Evolutionary conservation across 2,113 vertebrate genomes (phyloP).

Genomic region (Takifugu flavidus): DNA sequence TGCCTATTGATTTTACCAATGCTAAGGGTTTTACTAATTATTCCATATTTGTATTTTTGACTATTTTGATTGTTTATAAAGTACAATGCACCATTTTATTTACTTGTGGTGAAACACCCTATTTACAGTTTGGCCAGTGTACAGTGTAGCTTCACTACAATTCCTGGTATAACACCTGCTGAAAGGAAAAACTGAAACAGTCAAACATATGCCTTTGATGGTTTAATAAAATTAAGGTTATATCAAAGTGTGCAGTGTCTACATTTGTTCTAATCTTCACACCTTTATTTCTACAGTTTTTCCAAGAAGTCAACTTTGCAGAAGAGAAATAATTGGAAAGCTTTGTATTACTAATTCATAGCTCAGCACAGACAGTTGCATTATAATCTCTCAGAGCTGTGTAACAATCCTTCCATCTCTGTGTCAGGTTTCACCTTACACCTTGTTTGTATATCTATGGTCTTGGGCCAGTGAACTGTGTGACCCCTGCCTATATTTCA

Average conservation of each 20-base stretch:
- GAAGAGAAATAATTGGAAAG: constrained; percentile 20
- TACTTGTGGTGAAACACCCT: constrained; percentile 7
- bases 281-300: neutral
- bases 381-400: constrained; percentile 17
- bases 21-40: too few species aligned
- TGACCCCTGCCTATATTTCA: neutral
- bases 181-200: too few species aligned
- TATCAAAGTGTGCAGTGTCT: neutral
- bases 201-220: too few species aligned
- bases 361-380: neutral
- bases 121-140: constrained; percentile 34
- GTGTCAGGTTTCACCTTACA: constrained; percentile 56
- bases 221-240: neutral
- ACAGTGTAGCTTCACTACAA: constrained; percentile 5
- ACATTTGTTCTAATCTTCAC: neutral
- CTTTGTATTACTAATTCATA: constrained; percentile 50
- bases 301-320: neutral
- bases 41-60: too few species aligned
- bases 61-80: too few species aligned
- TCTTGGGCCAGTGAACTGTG: constrained; percentile 13
- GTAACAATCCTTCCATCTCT: constrained; percentile 22
- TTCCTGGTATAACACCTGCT: too few species aligned
- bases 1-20: too few species aligned
- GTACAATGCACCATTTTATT: too few species aligned
- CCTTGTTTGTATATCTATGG: constrained; percentile 40